phyloP scores from a whole-genome alignment of 2,113 vertebrate species.

The Ginglymostoma cirratum region DNA sequence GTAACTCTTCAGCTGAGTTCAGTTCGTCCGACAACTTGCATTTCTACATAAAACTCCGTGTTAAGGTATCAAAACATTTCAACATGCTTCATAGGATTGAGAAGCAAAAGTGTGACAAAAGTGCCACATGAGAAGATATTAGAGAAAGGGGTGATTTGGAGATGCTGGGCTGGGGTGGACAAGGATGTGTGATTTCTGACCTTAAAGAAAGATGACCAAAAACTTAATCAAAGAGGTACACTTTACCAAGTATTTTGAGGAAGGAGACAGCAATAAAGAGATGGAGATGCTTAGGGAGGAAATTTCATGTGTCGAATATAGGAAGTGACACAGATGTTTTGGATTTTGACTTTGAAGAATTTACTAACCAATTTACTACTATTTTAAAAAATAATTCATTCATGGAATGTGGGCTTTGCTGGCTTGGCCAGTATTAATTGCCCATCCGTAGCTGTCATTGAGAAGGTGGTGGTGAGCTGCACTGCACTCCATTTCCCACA shows the following conservation, averaged over 20 bases:
- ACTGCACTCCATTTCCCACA: too few species aligned
- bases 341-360: background rate
- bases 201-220: background rate
- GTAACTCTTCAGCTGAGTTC: background rate
- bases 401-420: too few species aligned
- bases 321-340: background rate
- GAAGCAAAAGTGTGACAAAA: background rate
- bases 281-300: background rate
- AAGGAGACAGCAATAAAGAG: background rate
- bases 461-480: too few species aligned
- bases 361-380: background rate
- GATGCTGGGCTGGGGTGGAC: too few species aligned
- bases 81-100: background rate
- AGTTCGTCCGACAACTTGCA: background rate
- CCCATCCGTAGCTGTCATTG: too few species aligned
- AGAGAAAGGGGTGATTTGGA: background rate
- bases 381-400: background rate
- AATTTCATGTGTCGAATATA: background rate
- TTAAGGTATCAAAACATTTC: background rate
- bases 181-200: too few species aligned
- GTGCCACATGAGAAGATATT: background rate
- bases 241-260: background rate
- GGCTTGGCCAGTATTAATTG: too few species aligned
- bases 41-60: background rate
- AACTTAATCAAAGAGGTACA: background rate